Conservation (phyloP, 2,113 vertebrate genomes). For the Carettochelys insculpta region DNA sequence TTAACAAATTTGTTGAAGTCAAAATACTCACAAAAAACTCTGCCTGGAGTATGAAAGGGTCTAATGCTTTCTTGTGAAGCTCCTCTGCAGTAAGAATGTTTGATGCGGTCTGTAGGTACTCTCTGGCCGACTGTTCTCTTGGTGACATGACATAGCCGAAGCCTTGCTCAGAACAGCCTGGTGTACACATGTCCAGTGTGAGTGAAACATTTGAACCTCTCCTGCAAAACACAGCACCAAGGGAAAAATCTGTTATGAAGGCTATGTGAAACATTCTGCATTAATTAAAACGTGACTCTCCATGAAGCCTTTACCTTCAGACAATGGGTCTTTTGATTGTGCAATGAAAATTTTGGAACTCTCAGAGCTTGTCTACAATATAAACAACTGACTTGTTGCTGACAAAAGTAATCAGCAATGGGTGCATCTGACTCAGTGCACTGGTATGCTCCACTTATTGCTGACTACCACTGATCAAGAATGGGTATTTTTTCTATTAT, state of each 20-base stretch:
- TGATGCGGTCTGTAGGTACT: slow-evolving; percentile 91
- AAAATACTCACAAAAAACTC: slow-evolving; percentile 93
- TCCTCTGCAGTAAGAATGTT: slow-evolving; percentile 86
- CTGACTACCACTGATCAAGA: not conserved
- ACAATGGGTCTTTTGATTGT: not conserved
- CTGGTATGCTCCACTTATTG: not conserved
- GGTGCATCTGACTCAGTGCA: not conserved
- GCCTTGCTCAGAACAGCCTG: slow-evolving; percentile 91
- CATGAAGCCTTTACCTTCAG: not conserved
- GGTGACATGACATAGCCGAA: slow-evolving; percentile 94
- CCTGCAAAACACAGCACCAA: slow-evolving; percentile 71
- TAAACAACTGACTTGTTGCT: not conserved
- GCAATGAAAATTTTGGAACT: not conserved
- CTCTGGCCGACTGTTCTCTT: slow-evolving; percentile 88
- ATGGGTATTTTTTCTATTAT: not conserved
- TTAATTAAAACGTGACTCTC: not conserved
- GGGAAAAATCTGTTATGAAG: not conserved
- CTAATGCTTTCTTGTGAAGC: slow-evolving; percentile 91
- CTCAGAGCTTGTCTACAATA: not conserved
- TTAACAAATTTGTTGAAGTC: not conserved
- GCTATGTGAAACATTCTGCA: not conserved
- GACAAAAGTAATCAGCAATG: not conserved
- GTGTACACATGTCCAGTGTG: slow-evolving; percentile 98
- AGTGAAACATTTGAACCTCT: slow-evolving; percentile 97
- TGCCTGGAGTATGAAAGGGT: slow-evolving; percentile 91